phyloP scores from a whole-genome alignment of 2,797 vertebrate species.

The Basileuterus tristriatus region DNA sequence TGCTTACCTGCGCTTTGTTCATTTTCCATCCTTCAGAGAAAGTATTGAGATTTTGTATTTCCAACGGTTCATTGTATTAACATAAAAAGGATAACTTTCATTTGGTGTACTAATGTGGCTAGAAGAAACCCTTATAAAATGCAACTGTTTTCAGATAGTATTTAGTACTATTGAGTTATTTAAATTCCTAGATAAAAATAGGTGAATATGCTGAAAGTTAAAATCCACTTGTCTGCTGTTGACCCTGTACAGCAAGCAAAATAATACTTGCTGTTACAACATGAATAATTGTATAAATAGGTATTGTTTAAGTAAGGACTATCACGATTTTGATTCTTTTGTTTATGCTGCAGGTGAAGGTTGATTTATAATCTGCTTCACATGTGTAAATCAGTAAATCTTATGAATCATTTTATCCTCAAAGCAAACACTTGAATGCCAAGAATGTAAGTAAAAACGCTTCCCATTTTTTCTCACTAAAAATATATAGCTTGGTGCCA shows the following conservation, averaged over 20 bases:
- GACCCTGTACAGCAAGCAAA: slow-evolving; percentile 52
- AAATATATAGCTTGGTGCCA: slow-evolving; percentile 59
- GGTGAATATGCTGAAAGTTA: slow-evolving; percentile 36
- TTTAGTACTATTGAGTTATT: slow-evolving; percentile 42
- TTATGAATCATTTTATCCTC: slow-evolving; percentile 60
- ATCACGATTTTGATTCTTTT: slow-evolving; percentile 46
- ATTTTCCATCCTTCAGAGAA: neutral
- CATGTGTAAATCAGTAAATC: slow-evolving; percentile 54
- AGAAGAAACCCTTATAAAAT: slow-evolving; percentile 57
- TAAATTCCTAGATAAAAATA: slow-evolving; percentile 53
- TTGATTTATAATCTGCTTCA: slow-evolving; percentile 54
- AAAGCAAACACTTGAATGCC: slow-evolving; percentile 35
- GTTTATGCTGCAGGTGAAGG: slow-evolving; percentile 58
- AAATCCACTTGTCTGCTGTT: slow-evolving; percentile 55
- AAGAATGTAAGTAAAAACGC: slow-evolving; percentile 50
- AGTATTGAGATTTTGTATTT: slow-evolving; percentile 28
- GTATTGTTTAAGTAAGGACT: slow-evolving; percentile 22
- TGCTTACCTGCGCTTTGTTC: neutral
- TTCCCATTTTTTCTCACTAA: slow-evolving; percentile 65
- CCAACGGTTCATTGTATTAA: slow-evolving; percentile 44
- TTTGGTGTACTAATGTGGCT: slow-evolving; percentile 34
- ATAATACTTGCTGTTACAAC: slow-evolving; percentile 39
- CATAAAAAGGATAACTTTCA: slow-evolving; percentile 28
- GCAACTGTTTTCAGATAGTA: slow-evolving; percentile 13
- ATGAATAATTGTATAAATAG: slow-evolving; percentile 46